Evolutionary conservation across 2,797 vertebrate genomes (phyloP), one percentile per base, ranked within the genome.

Genomic region (Microtus californicus): DNA sequence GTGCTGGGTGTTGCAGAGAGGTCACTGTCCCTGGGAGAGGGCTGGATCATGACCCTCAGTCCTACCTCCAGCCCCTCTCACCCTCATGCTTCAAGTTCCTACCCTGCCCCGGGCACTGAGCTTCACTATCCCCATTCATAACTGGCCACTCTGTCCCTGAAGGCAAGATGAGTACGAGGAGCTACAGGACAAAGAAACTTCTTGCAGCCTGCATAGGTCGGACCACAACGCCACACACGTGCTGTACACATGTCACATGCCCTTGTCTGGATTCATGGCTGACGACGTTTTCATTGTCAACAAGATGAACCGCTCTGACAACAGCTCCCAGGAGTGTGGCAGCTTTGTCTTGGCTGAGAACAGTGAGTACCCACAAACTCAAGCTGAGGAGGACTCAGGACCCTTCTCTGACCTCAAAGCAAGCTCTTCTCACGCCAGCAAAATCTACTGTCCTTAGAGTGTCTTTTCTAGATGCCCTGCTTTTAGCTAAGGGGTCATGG

Each of bases 101-200:
- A 63, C 37, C 17, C 34, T 40, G 3, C 31, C 56, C 71, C 2
- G 10, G 54, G 71, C 12, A 23, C 31, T 61, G 73, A 29, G 81
- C 11, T n/a, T 34, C 21, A 87, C 0, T 85, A 89, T 85, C 48
- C 61, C 93, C 31, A 29, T 89, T 43, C 14, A 0, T 93, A 63
- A 96, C 92, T 1, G 0, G 48, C 19, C 31, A 15, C 71, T 97
- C 91, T 95, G 23, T 93, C 96, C 71, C 78, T 93, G 93, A 94
- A 99, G 99, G 98, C 54, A 96, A 69, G 78, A 88, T 91, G 15
- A 61, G 1, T 96, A 96, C 0, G 97, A 95, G 51, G 97, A 98
- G 2, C 94, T 97, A 79, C 81, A 96, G 89, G 97, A 97, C 0
- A 37, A 80, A 29, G 76, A 82, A 74, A 98, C 97, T 80, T 93